Evolutionary conservation across 2,888 invertebrate genomes (phyloP).

Genomic region (Phania funesta): DNA sequence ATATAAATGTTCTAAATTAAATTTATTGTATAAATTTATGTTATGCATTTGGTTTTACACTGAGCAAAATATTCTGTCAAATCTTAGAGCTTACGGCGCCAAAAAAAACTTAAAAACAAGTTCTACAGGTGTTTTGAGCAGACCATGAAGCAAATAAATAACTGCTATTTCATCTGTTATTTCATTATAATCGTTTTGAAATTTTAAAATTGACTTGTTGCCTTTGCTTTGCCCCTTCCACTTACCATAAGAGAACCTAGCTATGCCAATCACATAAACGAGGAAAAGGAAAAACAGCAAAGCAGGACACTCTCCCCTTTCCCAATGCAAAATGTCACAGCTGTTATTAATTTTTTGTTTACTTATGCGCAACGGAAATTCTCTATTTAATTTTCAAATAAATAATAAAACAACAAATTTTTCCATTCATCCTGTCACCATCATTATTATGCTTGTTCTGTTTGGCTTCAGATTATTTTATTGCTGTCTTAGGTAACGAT

Average conservation of each 20-base stretch:
- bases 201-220: neutral
- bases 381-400: no score
- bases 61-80: no score
- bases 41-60: no score
- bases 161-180: neutral
- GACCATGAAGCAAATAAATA: neutral
- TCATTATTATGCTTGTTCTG: no score
- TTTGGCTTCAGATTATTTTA: no score
- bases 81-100: no score
- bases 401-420: no score
- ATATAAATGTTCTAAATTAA: no score
- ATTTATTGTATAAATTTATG: no score
- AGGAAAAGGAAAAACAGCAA: neutral
- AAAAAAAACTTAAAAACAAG: no score
- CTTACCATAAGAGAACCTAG: neutral
- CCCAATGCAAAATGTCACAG: neutral
- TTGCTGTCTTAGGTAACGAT: slow-evolving; percentile 28
- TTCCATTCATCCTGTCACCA: no score
- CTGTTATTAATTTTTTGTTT: slow-evolving; percentile 2
- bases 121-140: neutral
- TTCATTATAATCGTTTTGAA: slow-evolving; percentile 4
- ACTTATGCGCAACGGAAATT: neutral
- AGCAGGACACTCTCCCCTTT: neutral
- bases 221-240: neutral
- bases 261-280: neutral